A percentile compares a stretch with the other conserved stretches of the same genome.
Evolutionary conservation across 2,113 vertebrate species (phyloP).

Genomic region (Pterocles orientalis): DNA sequence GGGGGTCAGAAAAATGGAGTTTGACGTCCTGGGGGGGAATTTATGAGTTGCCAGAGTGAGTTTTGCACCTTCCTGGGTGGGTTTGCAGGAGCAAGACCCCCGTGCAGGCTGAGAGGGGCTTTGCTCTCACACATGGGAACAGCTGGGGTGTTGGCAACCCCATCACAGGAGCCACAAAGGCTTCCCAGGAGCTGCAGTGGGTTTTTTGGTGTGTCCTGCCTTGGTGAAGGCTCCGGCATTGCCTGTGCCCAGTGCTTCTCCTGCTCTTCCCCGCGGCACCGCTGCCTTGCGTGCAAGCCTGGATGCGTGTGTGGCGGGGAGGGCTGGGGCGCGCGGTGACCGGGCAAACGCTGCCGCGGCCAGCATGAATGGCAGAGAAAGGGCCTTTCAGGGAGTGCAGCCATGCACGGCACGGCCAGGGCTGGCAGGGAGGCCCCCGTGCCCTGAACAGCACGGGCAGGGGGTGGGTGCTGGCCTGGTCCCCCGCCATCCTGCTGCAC

Average conservation of each 20-base stretch:
- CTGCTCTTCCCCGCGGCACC: fast-evolving
- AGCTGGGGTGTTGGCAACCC: neutral
- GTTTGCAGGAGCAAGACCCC: neutral
- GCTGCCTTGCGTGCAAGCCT: neutral
- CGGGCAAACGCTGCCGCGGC: neutral
- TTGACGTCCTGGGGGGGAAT: neutral
- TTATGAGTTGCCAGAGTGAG: neutral
- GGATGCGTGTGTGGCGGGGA: fast-evolving
- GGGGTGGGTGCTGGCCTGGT: neutral
- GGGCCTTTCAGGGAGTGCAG: constrained; percentile 30
- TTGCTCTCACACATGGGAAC: neutral
- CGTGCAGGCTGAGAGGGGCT: neutral
- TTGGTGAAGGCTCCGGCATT: fast-evolving
- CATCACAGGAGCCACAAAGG: neutral
- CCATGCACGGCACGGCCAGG: neutral
- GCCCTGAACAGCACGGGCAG: fast-evolving
- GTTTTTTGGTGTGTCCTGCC: fast-evolving
- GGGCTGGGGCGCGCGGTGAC: neutral
- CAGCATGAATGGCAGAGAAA: neutral
- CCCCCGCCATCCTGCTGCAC: neutral
- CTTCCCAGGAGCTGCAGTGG: neutral
- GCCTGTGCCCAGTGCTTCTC: fast-evolving
- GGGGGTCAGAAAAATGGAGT: neutral
- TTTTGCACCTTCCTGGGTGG: neutral
- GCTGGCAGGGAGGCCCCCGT: neutral